Evolutionary conservation across 2,888 invertebrate species (phyloP), one percentile per base, ranked within the genome.

Genomic region (Drosophila macrospina): DNA sequence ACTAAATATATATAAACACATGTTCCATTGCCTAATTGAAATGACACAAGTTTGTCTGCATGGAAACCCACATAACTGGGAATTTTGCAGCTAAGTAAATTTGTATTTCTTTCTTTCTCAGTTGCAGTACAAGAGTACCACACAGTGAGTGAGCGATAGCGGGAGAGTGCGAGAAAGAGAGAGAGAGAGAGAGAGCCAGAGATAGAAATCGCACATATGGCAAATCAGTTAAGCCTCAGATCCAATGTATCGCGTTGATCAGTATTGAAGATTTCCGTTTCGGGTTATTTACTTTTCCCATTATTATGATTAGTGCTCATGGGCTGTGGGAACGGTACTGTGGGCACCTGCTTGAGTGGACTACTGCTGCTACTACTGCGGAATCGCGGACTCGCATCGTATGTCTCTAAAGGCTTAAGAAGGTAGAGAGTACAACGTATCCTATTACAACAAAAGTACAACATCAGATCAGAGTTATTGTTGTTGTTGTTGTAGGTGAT

Each of bases 391-490:
- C 24, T 20, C 10, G 62, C 28, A 16, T 62, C 30, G 34, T 16
- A 2, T 36, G 28, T 39, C 39, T 48, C 28, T 16, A 10, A 10
- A 50, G 37, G 42, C 26, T 32, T 56, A 52, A 47, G 6, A 42
- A 16, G 44, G 11, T 11, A 5, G 1, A 1, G 39, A 36, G 37
- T 16, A 37, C 57, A n/a, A 32, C 61, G 44, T 56, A 59, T 80
- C 72, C 64, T 52, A 72, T 78, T 81, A 69, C 85, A 11, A 28
- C n/a, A n/a, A 20, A 8, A 15, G 30, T 36, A 26, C 42, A 16
- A n/a, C 20, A 48, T 34, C 51, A 48, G 70, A 65, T 61, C 48
- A 48, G 30, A 8, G 37, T 51, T 64, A 28, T 51, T 69, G 28
- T 50, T 65, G 10, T 24, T 41, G n/a, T 30, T 39, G 26, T 11